Conservation (phyloP, 2,888 invertebrate genomes). For the Drosophila diplacantha region DNA sequence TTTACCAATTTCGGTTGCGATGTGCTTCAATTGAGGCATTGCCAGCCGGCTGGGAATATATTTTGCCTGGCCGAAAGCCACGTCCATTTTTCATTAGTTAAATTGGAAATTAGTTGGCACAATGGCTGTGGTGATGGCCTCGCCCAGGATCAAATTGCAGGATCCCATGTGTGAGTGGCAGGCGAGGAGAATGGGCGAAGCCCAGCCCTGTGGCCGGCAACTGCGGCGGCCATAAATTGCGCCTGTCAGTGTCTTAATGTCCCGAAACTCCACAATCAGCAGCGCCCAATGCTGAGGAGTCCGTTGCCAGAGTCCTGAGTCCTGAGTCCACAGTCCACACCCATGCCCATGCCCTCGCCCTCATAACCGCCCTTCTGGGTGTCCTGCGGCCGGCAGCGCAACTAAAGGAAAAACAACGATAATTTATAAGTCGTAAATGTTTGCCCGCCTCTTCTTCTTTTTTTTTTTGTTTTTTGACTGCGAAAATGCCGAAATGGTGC, state of each 20-base stretch:
- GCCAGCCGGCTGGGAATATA: slow-evolving; percentile 5
- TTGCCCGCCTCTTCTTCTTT: slow-evolving; percentile 38
- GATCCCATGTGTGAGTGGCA: slow-evolving; percentile 43
- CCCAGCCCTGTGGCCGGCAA: slow-evolving; percentile 54
- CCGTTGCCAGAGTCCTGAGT: slow-evolving; percentile 6
- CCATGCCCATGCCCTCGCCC: slow-evolving; percentile 6
- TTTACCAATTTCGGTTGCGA: slow-evolving; percentile 28
- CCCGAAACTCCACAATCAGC: slow-evolving; percentile 75
- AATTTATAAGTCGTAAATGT: slow-evolving; percentile 68
- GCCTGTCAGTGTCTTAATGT: slow-evolving; percentile 76
- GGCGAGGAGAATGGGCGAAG: slow-evolving; percentile 59
- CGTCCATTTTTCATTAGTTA: slow-evolving; percentile 34
- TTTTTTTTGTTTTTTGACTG: slow-evolving; percentile 36
- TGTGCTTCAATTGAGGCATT: slow-evolving; percentile 51
- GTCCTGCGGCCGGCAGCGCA: slow-evolving; percentile 58
- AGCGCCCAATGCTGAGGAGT: slow-evolving; percentile 43
- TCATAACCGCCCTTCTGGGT: slow-evolving; percentile 54
- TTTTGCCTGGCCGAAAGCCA: not conserved
- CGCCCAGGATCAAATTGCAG: slow-evolving; percentile 23
- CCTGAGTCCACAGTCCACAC: slow-evolving; percentile 8
- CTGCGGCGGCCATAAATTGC: slow-evolving; percentile 70
- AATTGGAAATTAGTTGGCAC: slow-evolving; percentile 32
- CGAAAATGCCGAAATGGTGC: slow-evolving; percentile 54
- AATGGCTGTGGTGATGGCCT: slow-evolving; percentile 20
- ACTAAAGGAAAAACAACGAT: slow-evolving; percentile 67